Base-by-base conservation (phyloP, 2,888 invertebrate species). In the Melikaiella ostensackeni region DNA sequence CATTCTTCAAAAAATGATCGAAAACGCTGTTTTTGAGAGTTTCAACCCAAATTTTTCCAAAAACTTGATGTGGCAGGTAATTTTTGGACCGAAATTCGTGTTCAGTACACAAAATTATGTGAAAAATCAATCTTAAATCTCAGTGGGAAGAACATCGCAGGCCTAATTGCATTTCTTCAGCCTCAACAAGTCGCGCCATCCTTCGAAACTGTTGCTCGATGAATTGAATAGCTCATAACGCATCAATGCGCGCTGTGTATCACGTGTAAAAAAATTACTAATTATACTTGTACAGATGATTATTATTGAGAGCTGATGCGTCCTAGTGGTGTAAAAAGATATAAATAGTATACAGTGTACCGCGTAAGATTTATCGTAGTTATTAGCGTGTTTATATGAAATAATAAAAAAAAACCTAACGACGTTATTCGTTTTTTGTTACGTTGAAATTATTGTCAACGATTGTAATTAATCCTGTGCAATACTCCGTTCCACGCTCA, bases 181-280 rank as follows among this genome's bases (percentile, higher is more conserved):
- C 79, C 78, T 78, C 81, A 80, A 79, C 35, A 84, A 78, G 73
- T 84, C 62, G 84, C 77, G 75, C 85, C 84, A 82, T 80, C 83
- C 82, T 76, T 81, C 30, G 75, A 59, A 83, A 85, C 85, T 86
- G 86, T 88, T 87, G 88, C 88, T 88, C 88, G 87, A 84, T 87
- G 84, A 87, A 87, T 86, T 87, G 87, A 86, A 83, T 85, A 86
- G 87, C 84, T 84, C 84, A 81, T 86, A 86, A 87, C 83, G 81
- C 80, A 78, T 80, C 77, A 82, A 79, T 83, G 78, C 81, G 82
- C 80, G 81, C 81, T 85, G 81, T 86, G 85, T 81, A 83, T 82
- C 30, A 85, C 79, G 83, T 81, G 78, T 84, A 83, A 81, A 83
- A 80, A 70, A 50, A 33, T 50, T 46, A 70, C 1, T 30, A 70